Base-by-base conservation (phyloP, 1,140 invertebrate species). In the Glossosoma conforme region DNA sequence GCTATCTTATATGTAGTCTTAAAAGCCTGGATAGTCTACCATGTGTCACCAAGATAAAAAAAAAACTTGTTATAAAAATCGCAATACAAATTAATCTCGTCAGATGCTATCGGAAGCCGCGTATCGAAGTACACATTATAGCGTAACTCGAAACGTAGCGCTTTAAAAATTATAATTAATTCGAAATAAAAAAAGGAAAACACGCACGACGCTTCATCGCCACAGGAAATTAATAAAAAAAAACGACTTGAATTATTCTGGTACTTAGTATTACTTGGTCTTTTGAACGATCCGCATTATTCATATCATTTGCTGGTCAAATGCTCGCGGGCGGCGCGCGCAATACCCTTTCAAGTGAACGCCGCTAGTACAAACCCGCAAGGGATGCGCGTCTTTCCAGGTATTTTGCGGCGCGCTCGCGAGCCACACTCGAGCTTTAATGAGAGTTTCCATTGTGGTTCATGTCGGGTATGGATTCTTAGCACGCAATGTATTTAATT, bases 151-250 rank as follows among this genome's bases (percentile, higher is more conserved):
- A 14, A 32, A 32, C 28, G 11, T 32, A 32, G 28, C 28, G 28
- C 28, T 17, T 37, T 28, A 43, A 43, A 43, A 43, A 43, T 28
- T 25, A 25, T 43, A 43, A 43, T 43, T 43, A 43, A 43, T 13
- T 2, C 41, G 24, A 43, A 9, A 38, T 13, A 17, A 38, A 38
- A 24, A 43, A 28, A 43, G 8, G 20, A 24, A 43, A 24, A 24
- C 20, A 43, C 41, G 41, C 41, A 43, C 41, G 41, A 43, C 24
- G 13, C 20, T 24, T 43, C 41, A 11, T 28, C 41, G 41, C 41
- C 14, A 43, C 41, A 43, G 41, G 41, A 43, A 43, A 43, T 43
- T 43, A 43, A 43, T 43, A 43, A 43, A 38, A n/a, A n/a, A n/a
- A 43, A 43, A 43, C 41, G 21, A 43, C 21, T 43, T 43, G 41